Base-by-base conservation (phyloP, 1,140 invertebrate genomes). In the Megalopta genalis region DNA sequence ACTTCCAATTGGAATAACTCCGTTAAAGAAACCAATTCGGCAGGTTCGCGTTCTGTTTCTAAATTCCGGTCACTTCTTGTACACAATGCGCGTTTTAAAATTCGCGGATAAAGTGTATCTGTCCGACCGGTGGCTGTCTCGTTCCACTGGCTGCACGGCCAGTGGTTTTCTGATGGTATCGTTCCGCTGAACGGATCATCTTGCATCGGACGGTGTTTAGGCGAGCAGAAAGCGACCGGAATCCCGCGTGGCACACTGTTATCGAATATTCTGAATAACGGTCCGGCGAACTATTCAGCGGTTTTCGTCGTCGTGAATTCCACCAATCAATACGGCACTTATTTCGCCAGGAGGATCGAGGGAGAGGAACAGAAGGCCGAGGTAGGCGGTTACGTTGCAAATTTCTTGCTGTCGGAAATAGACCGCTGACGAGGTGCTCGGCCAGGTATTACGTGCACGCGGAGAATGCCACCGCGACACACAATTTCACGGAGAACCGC, bases 361-460 rank as follows among this genome's bases (percentile, higher is more conserved):
- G 18, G 10, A 10, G 64, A n/a, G 7, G 23, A 9, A 25, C 12
- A 8, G 64, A 66, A 25, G 32, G 25, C 60, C 71, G 23, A 14
- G 25, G 5, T 3, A 2, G 16, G 25, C 10, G 21, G 49, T 60
- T 23, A 12, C 39, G 18, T 67, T 46, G 65, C 27, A 60, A 77
- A 69, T 49, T 49, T 73, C 71, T 63, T 49, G 65, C 10, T 23
- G 10, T 46, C 18, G 66, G 46, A 25, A n/a, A 59, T 52, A 67
- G 32, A 67, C 37, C 52, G 62, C 52, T 59, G 73, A 66, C 57
- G 49, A 67, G 73, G 21, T 76, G 65, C 27, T 21, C 25, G 18
- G n/a, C 18, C 25, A 42, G 23, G 64, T 8, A 76, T 68, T 59
- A 46, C 25, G 12, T 60, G 64, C 65, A 76, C 23, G 64, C n/a